phyloP scores from a whole-genome alignment of 2,888 invertebrate species.

The Rosalia funebris region DNA sequence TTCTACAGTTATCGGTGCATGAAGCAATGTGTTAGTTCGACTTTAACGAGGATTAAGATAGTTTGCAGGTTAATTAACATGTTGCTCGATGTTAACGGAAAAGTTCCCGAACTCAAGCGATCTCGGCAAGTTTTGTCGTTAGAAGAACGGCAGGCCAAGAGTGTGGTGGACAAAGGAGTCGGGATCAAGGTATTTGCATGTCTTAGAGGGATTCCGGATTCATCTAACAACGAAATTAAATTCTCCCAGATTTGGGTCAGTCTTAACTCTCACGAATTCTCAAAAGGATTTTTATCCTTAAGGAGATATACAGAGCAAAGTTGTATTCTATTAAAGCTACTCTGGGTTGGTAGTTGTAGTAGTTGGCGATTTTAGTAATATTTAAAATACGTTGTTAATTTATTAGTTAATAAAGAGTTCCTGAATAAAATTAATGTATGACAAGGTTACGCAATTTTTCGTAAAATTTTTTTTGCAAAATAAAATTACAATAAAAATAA shows the following conservation, averaged over 20 bases:
- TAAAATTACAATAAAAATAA: no score
- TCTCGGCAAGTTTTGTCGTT: conserved; percentile 6
- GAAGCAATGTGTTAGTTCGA: conserved; percentile 4
- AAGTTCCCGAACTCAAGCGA: conserved; percentile 8
- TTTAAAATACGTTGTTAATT: no score
- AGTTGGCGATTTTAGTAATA: no score
- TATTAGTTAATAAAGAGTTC: no score
- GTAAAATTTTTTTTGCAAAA: no score
- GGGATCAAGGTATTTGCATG: neutral
- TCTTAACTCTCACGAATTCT: no score
- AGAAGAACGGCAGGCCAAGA: neutral
- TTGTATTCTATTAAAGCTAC: no score
- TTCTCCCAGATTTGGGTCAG: neutral
- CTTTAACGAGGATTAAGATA: conserved; percentile 10
- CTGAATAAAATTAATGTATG: no score
- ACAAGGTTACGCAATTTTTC: no score
- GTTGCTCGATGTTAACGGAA: conserved; percentile 7
- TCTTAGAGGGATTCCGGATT: neutral
- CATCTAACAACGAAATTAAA: neutral
- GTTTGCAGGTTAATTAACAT: conserved; percentile 22
- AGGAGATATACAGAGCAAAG: no score
- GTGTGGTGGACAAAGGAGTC: conserved; percentile 5
- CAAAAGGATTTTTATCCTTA: no score
- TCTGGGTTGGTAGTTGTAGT: no score
- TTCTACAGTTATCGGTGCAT: conserved; percentile 2